These are phyloP conservation scores for Thereuonema tuberculata DNA, from an alignment of 1,140 invertebrate species.

Conservation along the genomic window DNA sequence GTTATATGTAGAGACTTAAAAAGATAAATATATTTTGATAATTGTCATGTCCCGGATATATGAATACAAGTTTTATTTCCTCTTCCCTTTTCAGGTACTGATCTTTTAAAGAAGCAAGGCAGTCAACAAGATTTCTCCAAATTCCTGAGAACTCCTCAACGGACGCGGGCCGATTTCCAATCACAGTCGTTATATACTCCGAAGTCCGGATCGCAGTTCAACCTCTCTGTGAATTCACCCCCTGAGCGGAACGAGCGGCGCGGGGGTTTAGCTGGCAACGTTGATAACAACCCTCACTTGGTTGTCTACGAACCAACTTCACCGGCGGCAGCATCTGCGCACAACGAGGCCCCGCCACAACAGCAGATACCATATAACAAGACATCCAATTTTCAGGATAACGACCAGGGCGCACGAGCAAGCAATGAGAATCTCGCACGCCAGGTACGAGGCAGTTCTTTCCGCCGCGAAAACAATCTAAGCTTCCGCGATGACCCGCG, in stretches of 20 bases:
- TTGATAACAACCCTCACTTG: neutral
- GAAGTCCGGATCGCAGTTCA: no score
- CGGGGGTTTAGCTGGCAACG: neutral
- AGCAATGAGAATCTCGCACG: neutral
- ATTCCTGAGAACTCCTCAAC: neutral
- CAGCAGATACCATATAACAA: no score
- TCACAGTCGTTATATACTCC: neutral
- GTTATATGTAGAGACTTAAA: no score
- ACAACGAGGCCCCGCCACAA: neutral
- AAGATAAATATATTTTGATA: neutral
- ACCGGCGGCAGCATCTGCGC: no score
- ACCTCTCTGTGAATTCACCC: no score
- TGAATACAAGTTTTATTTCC: neutral
- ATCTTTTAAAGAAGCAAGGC: neutral
- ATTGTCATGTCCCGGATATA: neutral
- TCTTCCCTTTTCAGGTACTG: neutral
- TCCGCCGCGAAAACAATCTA: neutral
- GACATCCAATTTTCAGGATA: no score
- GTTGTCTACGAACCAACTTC: no score
- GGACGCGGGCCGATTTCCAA: neutral
- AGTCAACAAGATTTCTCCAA: conserved; percentile 1
- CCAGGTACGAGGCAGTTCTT: neutral
- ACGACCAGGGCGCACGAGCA: neutral
- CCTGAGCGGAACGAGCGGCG: no score
- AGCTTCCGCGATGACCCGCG: conserved; percentile 23